Conservation (phyloP, 1,140 invertebrate species). For the Heliothis subflexa region DNA sequence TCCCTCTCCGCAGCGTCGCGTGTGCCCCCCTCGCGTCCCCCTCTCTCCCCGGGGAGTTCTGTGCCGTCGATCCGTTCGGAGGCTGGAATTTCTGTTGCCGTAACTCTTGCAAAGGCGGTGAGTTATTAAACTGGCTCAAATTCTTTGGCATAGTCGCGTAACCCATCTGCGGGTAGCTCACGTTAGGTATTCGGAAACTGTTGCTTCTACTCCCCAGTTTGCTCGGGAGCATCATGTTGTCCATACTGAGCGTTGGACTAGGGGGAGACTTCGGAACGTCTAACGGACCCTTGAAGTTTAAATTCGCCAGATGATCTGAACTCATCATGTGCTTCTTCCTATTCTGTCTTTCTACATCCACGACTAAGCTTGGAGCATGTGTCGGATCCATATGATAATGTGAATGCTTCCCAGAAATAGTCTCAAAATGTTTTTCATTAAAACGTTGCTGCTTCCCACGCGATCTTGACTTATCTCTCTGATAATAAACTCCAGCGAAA, state of each 20-base stretch:
- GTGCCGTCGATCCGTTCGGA: constrained; percentile 76
- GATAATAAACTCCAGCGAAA: constrained; percentile 95
- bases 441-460: constrained; percentile 85
- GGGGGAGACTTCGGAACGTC: constrained; percentile 80
- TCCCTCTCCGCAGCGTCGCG: constrained; percentile 80
- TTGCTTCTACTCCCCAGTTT: constrained; percentile 81
- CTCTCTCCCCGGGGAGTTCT: constrained; percentile 69
- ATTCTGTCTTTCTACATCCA: constrained; percentile 91
- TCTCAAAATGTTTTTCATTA: constrained; percentile 90
- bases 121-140: constrained; percentile 81
- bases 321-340: constrained; percentile 77
- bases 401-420: constrained; percentile 88
- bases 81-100: constrained; percentile 78
- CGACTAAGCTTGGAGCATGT: constrained; percentile 90
- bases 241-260: constrained; percentile 82
- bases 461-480: constrained; percentile 92
- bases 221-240: constrained; percentile 83
- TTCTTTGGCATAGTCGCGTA: constrained; percentile 85
- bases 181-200: constrained; percentile 78
- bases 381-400: constrained; percentile 90
- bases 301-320: constrained; percentile 75
- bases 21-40: constrained; percentile 67
- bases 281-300: constrained; percentile 85
- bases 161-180: constrained; percentile 78
- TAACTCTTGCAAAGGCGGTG: constrained; percentile 80